These are phyloP conservation scores for Sminthurides bifidus DNA, from an alignment of 1,140 invertebrate species.

Conservation along the genomic window DNA sequence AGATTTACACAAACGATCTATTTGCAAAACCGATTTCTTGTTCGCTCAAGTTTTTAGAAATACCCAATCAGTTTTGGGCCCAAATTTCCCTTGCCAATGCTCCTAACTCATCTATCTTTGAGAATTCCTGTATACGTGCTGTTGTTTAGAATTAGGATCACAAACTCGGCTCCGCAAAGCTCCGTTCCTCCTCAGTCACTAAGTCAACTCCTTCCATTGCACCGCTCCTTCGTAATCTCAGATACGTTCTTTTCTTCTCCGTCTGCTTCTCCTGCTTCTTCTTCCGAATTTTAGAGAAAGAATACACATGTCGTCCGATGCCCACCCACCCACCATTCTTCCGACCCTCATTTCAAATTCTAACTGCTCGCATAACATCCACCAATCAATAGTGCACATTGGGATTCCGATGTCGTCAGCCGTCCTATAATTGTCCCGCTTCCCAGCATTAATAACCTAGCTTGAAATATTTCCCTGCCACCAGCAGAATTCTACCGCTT, in stretches of 20 bases:
- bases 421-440: slow-evolving; percentile 12
- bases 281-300: slow-evolving; percentile 3
- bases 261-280: neutral
- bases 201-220: slow-evolving; percentile 2
- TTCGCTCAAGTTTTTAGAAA: slow-evolving; percentile 17
- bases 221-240: neutral
- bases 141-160: slow-evolving; percentile 29
- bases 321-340: neutral
- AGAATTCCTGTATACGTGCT: slow-evolving; percentile 26
- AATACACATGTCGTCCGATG: slow-evolving; percentile 3
- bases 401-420: slow-evolving; percentile 16
- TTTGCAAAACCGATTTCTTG: slow-evolving; percentile 30
- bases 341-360: neutral
- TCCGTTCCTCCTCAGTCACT: too few relatives aligned
- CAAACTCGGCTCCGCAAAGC: slow-evolving; percentile 6
- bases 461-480: slow-evolving; percentile 5
- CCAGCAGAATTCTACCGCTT: too few relatives aligned
- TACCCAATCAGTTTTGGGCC: slow-evolving; percentile 24
- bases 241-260: neutral
- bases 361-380: neutral
- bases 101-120: slow-evolving; percentile 28
- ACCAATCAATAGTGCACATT: slow-evolving; percentile 21
- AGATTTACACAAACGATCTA: slow-evolving; percentile 31
- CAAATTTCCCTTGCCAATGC: slow-evolving; percentile 30
- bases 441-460: neutral